Percentiles rank a stretch among this genome's conserved stretches.
phyloP scores from a whole-genome alignment of 2,113 vertebrate genomes.

The Tachuris rubrigastra region DNA sequence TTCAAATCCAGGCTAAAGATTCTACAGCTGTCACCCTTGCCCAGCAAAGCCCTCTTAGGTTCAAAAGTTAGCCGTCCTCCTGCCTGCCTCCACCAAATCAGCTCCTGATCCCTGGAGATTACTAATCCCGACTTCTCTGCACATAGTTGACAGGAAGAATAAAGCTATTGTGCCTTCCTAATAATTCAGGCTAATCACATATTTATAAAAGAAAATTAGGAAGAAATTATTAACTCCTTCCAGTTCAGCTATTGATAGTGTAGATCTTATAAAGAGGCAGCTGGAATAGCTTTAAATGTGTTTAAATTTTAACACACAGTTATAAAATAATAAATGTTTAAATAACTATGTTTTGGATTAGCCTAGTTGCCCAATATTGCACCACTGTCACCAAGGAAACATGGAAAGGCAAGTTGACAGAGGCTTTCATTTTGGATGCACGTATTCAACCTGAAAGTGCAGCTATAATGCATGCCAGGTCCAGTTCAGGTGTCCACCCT shows the following conservation, averaged over 20 bases:
- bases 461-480: not conserved
- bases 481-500: not conserved
- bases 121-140: conserved; percentile 81
- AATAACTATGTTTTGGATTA: conserved; percentile 30
- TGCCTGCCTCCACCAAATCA: conserved; percentile 80
- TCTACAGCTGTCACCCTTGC: conserved; percentile 85
- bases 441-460: not conserved
- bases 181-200: conserved; percentile 77
- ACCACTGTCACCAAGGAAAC: conserved; percentile 38
- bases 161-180: conserved; percentile 81
- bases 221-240: conserved; percentile 37
- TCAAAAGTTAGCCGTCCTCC: conserved; percentile 89
- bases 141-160: conserved; percentile 82
- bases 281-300: conserved; percentile 10
- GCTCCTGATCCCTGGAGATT: conserved; percentile 78
- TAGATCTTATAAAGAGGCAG: conserved; percentile 7
- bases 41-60: conserved; percentile 86
- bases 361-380: not conserved
- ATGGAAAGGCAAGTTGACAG: not conserved
- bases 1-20: conserved; percentile 87
- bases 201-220: conserved; percentile 55
- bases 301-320: conserved; percentile 37
- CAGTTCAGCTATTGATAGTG: not conserved
- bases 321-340: conserved; percentile 51
- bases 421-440: not conserved